phyloP scores from a whole-genome alignment of 2,797 vertebrate genomes.

The Trachops cirrhosus region DNA sequence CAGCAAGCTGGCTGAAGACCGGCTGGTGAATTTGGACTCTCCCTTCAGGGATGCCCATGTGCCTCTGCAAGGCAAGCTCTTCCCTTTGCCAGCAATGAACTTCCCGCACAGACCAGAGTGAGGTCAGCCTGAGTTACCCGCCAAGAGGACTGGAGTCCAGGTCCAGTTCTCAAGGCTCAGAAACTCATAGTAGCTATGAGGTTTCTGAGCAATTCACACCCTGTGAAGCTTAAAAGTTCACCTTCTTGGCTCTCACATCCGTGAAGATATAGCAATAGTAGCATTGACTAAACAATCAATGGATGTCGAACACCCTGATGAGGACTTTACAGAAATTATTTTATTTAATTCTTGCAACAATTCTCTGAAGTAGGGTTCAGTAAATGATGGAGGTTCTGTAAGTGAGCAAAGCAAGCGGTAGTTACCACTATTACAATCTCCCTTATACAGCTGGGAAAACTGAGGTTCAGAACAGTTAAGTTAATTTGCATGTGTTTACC shows the following conservation, averaged over 20 bases:
- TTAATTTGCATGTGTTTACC: background rate
- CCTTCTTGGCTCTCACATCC: background rate
- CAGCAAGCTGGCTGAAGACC: background rate
- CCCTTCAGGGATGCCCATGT: background rate
- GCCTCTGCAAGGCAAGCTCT: background rate
- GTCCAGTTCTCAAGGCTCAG: background rate
- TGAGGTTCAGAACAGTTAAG: background rate
- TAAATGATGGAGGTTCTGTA: background rate
- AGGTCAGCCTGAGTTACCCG: background rate
- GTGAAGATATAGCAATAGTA: background rate
- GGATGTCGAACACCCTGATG: background rate
- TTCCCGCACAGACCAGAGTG: slow-evolving; percentile 5
- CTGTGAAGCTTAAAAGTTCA: background rate
- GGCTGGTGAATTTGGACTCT: background rate
- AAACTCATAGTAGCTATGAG: background rate
- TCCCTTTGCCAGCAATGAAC: background rate
- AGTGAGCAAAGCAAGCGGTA: background rate
- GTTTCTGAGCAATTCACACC: background rate
- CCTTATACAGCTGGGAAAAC: background rate
- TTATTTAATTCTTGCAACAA: background rate
- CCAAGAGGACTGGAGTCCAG: slow-evolving; percentile 3
- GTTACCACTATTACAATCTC: background rate
- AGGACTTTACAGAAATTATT: background rate
- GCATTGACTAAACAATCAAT: background rate
- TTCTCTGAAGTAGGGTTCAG: background rate